phyloP scores from a whole-genome alignment of 2,888 invertebrate species.

The Cerastis rubricosa region DNA sequence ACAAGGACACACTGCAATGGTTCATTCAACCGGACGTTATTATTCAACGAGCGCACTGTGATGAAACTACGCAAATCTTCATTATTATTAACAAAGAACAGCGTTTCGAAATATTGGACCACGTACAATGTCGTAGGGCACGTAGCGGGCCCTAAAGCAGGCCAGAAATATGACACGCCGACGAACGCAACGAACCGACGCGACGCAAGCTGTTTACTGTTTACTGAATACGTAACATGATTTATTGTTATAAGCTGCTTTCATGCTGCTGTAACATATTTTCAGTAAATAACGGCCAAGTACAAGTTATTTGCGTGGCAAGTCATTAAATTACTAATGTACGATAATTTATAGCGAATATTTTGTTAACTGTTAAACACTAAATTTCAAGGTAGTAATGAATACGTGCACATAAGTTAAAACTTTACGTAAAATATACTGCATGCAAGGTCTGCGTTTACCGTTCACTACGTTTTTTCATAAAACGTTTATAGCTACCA shows the following conservation, averaged over 20 bases:
- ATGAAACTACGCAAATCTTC: conserved; percentile 88
- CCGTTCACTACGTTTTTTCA: conserved; percentile 11
- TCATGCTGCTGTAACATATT: conserved; percentile 53
- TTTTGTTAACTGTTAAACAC: conserved; percentile 42
- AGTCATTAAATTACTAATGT: conserved; percentile 46
- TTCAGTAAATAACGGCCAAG: conserved; percentile 56
- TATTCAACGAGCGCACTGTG: conserved; percentile 89
- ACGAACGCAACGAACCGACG: conserved; percentile 50
- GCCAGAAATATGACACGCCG: conserved; percentile 72
- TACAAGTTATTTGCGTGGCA: conserved; percentile 35
- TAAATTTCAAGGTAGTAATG: conserved; percentile 46
- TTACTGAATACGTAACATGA: conserved; percentile 60
- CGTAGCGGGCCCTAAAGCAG: conserved; percentile 74
- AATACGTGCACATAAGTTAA: conserved; percentile 26
- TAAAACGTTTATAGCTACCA: conserved; percentile 18
- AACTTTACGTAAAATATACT: conserved; percentile 30
- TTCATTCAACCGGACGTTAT: conserved; percentile 90
- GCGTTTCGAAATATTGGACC: conserved; percentile 85
- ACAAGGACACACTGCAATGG: conserved; percentile 90
- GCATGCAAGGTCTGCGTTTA: conserved; percentile 18
- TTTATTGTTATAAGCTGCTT: conserved; percentile 61
- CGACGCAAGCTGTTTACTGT: conserved; percentile 47
- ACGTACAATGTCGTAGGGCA: conserved; percentile 78
- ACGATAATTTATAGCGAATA: conserved; percentile 49
- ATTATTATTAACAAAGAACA: conserved; percentile 88